Conservation (phyloP, 2,797 vertebrate species). For the Anguilla marmorata region DNA sequence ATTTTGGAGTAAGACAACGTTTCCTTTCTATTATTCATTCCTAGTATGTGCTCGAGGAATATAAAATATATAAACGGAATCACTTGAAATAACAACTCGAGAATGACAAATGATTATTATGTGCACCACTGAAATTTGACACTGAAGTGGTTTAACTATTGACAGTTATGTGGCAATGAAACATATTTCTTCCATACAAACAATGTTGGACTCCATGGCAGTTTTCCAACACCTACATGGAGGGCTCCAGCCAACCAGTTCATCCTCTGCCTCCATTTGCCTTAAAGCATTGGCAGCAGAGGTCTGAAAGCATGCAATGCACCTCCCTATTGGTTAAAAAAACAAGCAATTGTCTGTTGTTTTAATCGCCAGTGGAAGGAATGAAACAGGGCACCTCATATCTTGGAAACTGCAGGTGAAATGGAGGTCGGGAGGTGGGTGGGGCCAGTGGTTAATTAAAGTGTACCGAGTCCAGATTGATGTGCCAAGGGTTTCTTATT, state of each 20-base stretch:
- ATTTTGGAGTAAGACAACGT: neutral
- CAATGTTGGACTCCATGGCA: neutral
- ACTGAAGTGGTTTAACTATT: neutral
- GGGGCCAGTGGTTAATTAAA: neutral
- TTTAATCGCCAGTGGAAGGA: neutral
- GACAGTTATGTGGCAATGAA: neutral
- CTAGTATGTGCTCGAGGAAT: neutral
- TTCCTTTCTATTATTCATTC: neutral
- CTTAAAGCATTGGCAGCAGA: neutral
- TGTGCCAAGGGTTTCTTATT: neutral
- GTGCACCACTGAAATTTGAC: neutral
- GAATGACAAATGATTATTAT: neutral
- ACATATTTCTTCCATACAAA: neutral
- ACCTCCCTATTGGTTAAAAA: neutral
- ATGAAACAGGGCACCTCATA: neutral
- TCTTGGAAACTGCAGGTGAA: slow-evolving; percentile 1
- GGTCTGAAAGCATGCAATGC: neutral
- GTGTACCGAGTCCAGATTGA: neutral
- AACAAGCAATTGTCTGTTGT: neutral
- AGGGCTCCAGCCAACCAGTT: neutral
- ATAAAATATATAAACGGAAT: neutral
- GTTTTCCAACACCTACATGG: neutral
- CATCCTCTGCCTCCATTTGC: neutral
- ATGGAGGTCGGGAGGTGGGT: neutral
- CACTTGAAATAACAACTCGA: slow-evolving; percentile 3